Evolutionary conservation across 1,140 invertebrate genomes (phyloP).

Genomic region (Drosophila trapezifrons): DNA sequence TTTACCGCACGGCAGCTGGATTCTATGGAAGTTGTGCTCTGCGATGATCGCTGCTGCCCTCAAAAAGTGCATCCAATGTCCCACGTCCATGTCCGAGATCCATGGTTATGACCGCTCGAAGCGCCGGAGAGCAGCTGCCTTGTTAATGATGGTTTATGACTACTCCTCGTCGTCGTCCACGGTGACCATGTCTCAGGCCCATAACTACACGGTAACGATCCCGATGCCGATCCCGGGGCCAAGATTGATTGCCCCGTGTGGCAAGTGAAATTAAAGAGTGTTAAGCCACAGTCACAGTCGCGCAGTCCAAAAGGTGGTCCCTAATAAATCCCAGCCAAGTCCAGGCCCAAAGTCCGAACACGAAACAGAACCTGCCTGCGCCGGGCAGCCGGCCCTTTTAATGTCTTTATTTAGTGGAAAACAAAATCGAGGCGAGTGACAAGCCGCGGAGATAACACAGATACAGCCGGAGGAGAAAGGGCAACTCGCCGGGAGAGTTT

Average conservation of each 20-base stretch:
- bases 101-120: conserved; percentile 27
- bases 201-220: conserved; percentile 57
- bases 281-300: conserved; percentile 54
- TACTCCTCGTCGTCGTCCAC: conserved; percentile 14
- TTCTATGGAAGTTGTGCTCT: conserved; percentile 65
- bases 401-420: conserved; percentile 82
- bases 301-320: conserved; percentile 62
- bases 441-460: conserved; percentile 60
- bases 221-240: conserved; percentile 9
- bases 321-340: conserved; percentile 68
- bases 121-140: conserved; percentile 44
- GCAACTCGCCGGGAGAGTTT: conserved; percentile 18
- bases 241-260: conserved; percentile 75
- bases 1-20: conserved; percentile 55
- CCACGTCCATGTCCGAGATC: conserved; percentile 18
- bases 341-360: conserved; percentile 12
- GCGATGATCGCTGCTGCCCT: conserved; percentile 39
- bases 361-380: conserved; percentile 63
- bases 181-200: conserved; percentile 69
- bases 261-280: conserved; percentile 81
- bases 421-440: conserved; percentile 78
- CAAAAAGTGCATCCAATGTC: conserved; percentile 42
- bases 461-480: conserved; percentile 29
- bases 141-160: conserved; percentile 79
- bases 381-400: conserved; percentile 68